Evolutionary conservation across 64 coral and sea anemone species (phyloP), one percentile per base, ranked within the genome.

Genomic region (Trachythela sp.): DNA sequence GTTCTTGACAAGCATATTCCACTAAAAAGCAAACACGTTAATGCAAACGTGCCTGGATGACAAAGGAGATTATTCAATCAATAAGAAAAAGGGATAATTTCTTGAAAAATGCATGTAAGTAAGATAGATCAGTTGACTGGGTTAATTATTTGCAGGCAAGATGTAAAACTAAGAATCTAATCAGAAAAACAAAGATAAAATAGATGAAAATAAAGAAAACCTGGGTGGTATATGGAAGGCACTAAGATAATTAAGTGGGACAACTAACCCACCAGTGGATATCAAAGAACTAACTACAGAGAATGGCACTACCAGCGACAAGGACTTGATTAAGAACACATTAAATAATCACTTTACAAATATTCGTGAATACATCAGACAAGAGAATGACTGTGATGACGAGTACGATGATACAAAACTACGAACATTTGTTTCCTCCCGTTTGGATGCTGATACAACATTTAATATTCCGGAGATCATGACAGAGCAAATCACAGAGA

Each of bases 181-280:
- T 89, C 13, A 89, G 39, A 58, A 83, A n/a, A 35, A 83, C 36
- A 56, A 92, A 92, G 48, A 88, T 40, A 84, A 83, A 48, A 88
- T 92, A 49, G 91, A 92, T 20, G 54, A 92, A 35, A 92, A 92
- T 22, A 87, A 92, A 92, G 52, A 85, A 92, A 88, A 92, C 33
- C 86, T 85, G 2, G 87, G 87, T 56, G 91, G 91, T 18, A 83
- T 92, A 35, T 92, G 91, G 91, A 84, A 54, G 31, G 91, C 75
- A 10, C n/a, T 92, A n/a, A 92, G 43, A 30, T 26, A 68, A 1
- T 83, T 92, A 84, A 84, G 85, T 33, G 86, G 91, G 77, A 92
- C 72, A 33, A 24, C 15, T 18, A 92, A 92, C 83, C 40, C 86
- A 24, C 50, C 18, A 33, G 75, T 67, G 20, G 77, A 56, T 13